Base-by-base conservation (phyloP, 2,888 invertebrate species). In the Gnatocerus cornutus region DNA sequence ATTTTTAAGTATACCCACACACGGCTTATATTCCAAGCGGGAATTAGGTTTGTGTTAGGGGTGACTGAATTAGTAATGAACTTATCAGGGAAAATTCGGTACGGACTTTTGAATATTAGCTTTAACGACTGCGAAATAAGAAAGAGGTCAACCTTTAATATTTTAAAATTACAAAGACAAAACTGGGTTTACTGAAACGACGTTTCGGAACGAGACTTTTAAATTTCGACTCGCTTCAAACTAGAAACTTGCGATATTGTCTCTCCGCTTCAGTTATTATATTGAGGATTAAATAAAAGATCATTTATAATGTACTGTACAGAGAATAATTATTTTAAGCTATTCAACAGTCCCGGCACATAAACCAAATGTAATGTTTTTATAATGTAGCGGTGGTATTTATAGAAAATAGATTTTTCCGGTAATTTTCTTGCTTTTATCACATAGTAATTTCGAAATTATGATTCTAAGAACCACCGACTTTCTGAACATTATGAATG, bases 1-100 rank as follows among this genome's bases (percentile, higher is more conserved):
- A 56, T 56, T 56, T 56, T 56, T 56, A 56, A 56, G 41, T 21
- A 16, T 12, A 56, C 10, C 43, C 55, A 55, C 41, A 55, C 53
- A 55, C 55, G 39, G 13, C 14, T n/a, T 33, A 8, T n/a, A 41
- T 33, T 9, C 41, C 37, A 6, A 37, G 9, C 13, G 52, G 14
- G 53, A 37, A 56, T 56, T 56, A 39, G 56, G 41, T 56, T 56
- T 56, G 56, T 43, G 33, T 33, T 33, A 41, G 56, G n/a, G 16
- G 56, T 27, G 37, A 10, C 41, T 56, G 56, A 56, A 56, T 56
- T 56, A 56, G 27, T 56, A 56, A 56, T 56, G 39, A 21, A 27
- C 37, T 43, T 56, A 53, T 53, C 53, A 53, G n/a, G 10, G 7
- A 9, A 37, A 37, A 37, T 37, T 37, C 33, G 14, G 13, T 14